Evolutionary conservation across 2,113 vertebrate genomes (phyloP).

Genomic region (Centropristis striata): DNA sequence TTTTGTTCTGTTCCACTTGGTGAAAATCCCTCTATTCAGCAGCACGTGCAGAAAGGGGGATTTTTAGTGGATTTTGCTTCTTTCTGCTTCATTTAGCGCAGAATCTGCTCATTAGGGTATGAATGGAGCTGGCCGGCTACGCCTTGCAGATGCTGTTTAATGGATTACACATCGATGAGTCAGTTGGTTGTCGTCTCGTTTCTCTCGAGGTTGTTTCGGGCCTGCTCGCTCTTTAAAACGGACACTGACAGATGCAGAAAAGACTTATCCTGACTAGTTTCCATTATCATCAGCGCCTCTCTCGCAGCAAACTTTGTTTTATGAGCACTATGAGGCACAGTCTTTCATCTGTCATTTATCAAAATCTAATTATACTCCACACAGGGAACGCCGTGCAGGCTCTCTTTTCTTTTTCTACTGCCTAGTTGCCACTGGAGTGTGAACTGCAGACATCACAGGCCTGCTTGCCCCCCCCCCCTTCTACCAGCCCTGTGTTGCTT

Average conservation of each 20-base stretch:
- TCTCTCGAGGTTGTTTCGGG: background rate
- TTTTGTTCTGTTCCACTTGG: background rate
- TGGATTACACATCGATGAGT: constrained; percentile 58
- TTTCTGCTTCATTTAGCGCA: constrained; percentile 37
- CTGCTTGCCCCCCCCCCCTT: background rate
- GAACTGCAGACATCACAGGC: constrained; percentile 46
- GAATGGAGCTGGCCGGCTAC: constrained; percentile 29
- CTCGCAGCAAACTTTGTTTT: constrained; percentile 30
- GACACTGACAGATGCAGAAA: constrained; percentile 17
- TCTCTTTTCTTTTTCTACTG: constrained; percentile 12
- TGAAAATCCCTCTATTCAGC: constrained; percentile 2
- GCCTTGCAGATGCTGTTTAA: constrained; percentile 51
- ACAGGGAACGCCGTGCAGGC: constrained; percentile 8
- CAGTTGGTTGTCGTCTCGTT: constrained; percentile 29
- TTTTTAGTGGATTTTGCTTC: constrained; percentile 9
- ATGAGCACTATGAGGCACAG: background rate
- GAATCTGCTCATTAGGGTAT: constrained; percentile 39
- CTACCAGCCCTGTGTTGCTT: background rate
- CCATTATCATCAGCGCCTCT: background rate
- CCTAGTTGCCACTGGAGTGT: constrained; percentile 46
- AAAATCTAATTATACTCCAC: constrained; percentile 40
- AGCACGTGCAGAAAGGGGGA: background rate
- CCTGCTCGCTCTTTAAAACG: background rate
- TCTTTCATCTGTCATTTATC: constrained; percentile 48
- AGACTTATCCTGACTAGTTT: constrained; percentile 1